A percentile compares a stretch with the other conserved stretches of the same genome.
These are phyloP conservation scores for Hydropotes inermis DNA, from an alignment of 2,113 vertebrate genomes.

Conservation along the genomic window DNA sequence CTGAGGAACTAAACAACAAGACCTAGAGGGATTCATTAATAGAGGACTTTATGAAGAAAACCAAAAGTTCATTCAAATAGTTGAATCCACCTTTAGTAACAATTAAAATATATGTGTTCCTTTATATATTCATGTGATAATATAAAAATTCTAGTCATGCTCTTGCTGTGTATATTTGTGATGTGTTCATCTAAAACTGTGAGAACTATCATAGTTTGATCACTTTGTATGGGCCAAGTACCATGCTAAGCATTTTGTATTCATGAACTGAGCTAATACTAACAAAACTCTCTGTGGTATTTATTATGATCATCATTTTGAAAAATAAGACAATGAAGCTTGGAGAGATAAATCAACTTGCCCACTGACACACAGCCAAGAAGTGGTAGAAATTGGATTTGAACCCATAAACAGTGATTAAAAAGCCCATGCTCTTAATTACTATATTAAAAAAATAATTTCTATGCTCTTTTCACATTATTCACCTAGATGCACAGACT, in stretches of 20 bases:
- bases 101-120: background rate
- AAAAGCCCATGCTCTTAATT: background rate
- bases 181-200: background rate
- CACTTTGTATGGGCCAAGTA: background rate
- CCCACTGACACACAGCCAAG: background rate
- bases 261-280: conserved; percentile 24
- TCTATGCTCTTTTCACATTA: background rate
- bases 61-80: conserved; percentile 17
- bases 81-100: background rate
- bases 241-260: background rate
- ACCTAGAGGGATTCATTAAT: background rate
- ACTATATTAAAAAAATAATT: background rate
- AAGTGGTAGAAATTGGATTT: background rate
- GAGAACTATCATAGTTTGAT: background rate
- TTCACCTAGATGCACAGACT: background rate
- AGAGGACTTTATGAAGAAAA: background rate
- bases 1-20: background rate
- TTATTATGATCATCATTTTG: background rate
- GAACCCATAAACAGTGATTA: background rate
- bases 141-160: background rate
- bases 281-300: background rate
- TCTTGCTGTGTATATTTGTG: background rate
- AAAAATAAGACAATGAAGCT: conserved; percentile 5
- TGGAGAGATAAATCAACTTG: background rate
- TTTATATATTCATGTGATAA: background rate